These are phyloP conservation scores for Emydura subglobosa DNA, from an alignment of 2,113 vertebrate species.

Conservation along the genomic window DNA sequence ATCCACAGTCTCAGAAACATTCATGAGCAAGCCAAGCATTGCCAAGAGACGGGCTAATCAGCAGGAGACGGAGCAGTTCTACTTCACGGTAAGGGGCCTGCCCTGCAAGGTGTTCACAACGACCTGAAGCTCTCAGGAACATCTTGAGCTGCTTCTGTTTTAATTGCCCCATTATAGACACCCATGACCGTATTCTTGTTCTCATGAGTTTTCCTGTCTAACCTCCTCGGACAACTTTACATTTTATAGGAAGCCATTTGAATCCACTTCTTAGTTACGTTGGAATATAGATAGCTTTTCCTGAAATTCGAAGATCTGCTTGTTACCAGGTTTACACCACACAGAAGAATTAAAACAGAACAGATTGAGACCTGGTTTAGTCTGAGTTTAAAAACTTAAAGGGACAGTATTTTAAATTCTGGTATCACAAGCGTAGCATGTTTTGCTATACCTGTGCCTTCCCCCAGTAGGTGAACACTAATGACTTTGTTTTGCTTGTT, in stretches of 20 bases:
- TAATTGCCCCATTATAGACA: not conserved
- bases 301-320: not conserved
- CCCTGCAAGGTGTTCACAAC: not conserved
- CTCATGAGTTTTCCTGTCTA: not conserved
- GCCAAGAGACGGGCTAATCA: conserved; percentile 97
- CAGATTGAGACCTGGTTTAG: not conserved
- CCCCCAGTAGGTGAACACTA: not conserved
- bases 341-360: not conserved
- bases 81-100: conserved; percentile 90
- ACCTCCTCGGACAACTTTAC: not conserved
- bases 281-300: not conserved
- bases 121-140: not conserved
- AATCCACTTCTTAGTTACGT: not conserved
- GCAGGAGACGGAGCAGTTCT: conserved; percentile 99
- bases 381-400: not conserved
- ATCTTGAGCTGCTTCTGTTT: not conserved
- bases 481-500: not conserved
- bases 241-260: not conserved
- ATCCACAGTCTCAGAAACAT: conserved; percentile 95
- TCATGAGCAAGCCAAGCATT: conserved; percentile 98
- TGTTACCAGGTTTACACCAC: not conserved
- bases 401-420: not conserved
- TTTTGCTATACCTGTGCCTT: not conserved
- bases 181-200: not conserved
- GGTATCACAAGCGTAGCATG: not conserved